Base-by-base conservation (phyloP, 2,888 invertebrate species). In the Amblyjoppa fuscipennis region DNA sequence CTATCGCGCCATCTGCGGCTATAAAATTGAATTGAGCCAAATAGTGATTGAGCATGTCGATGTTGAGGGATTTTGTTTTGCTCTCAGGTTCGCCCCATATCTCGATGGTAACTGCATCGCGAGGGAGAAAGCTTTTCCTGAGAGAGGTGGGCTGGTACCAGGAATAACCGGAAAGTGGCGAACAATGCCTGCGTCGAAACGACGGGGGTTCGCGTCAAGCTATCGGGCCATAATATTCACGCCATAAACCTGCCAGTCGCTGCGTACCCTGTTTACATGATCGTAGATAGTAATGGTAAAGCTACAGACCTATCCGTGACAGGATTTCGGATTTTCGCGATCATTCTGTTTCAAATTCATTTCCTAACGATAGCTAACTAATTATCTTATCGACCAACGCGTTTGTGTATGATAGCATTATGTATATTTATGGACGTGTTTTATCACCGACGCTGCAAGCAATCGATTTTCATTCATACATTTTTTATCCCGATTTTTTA, bases 121-220 rank as follows among this genome's bases (percentile, higher is more conserved):
- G 73, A 81, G 61, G 9, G n/a, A 56, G 68, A 59, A 69, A 68
- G 31, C 31, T 56, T 16, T 56, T 41, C 38, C 13, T 77, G 45
- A 25, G 73, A 59, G 38, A 59, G 38, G 34, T 73, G 73, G 38
- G 38, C 51, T 13, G 11, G 45, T 68, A 45, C 56, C 78, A 61
- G 34, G 64, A 74, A 66, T 68, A 49, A 78, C 49, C 59, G 83
- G 69, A 59, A 78, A 73, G 49, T 38, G 69, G 56, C 56, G 77
- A 66, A 83, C 68, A 68, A 69, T 61, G 56, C 56, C 20, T 2
- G 51, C 49, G 13, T 83, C 68, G 51, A 61, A 49, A 71, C 45
- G 56, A 77, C 53, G 45, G 41, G 45, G 59, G 11, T 31, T 56
- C 71, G 28, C 13, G 31, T 53, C 25, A 53, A 34, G 5, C 38